Percentiles rank a stretch among this genome's conserved stretches.
Evolutionary conservation across 2,888 invertebrate genomes (phyloP).

Genomic region (Drosophila sordidula): DNA sequence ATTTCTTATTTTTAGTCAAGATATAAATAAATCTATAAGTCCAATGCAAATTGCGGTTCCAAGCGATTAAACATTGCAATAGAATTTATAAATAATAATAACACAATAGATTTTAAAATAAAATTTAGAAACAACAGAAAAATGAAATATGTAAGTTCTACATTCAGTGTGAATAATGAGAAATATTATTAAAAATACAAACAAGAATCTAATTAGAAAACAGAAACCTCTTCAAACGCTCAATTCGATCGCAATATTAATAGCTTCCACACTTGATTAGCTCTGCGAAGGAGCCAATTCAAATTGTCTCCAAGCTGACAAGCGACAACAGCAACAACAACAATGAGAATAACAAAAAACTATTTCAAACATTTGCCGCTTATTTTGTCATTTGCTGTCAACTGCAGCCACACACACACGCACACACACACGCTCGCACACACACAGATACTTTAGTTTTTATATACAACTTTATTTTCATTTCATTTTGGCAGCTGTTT

Average conservation of each 20-base stretch:
- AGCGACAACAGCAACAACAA: constrained; percentile 52
- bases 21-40: no score
- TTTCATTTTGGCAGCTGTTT: constrained; percentile 69
- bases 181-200: background rate
- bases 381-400: constrained; percentile 78
- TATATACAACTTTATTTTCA: constrained; percentile 75
- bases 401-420: constrained; percentile 53
- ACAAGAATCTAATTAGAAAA: background rate
- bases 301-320: constrained; percentile 49
- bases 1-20: no score
- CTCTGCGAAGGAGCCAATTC: constrained; percentile 26
- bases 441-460: constrained; percentile 13
- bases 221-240: background rate
- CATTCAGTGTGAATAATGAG: background rate
- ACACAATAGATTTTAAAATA: background rate
- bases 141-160: no score
- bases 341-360: constrained; percentile 44
- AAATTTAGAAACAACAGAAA: no score
- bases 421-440: constrained; percentile 12
- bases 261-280: constrained; percentile 27
- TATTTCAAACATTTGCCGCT: constrained; percentile 72
- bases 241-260: background rate
- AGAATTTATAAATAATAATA: background rate
- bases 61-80: no score
- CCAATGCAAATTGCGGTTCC: no score